Evolutionary conservation across 2,888 invertebrate species (phyloP).

Genomic region (Ophonus ardosiacus): DNA sequence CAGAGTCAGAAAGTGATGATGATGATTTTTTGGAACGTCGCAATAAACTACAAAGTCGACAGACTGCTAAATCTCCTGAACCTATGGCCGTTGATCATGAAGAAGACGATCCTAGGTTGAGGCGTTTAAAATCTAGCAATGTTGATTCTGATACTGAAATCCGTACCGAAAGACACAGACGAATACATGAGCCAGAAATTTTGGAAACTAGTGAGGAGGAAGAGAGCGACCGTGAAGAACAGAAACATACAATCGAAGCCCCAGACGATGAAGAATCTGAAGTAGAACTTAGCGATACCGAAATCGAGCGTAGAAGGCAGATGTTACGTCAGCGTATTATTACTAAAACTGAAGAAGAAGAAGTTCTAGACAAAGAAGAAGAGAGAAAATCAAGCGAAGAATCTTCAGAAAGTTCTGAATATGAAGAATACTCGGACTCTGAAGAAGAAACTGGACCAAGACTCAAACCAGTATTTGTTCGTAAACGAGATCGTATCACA

Average conservation of each 20-base stretch:
- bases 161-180: conserved; percentile 79
- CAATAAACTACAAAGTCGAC: conserved; percentile 71
- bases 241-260: conserved; percentile 74
- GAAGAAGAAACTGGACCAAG: conserved; percentile 95
- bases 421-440: conserved; percentile 92
- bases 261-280: conserved; percentile 83
- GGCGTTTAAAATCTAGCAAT: conserved; percentile 80
- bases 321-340: conserved; percentile 82
- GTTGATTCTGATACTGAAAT: conserved; percentile 77
- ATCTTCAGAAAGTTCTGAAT: conserved; percentile 86
- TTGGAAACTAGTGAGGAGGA: conserved; percentile 81
- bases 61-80: conserved; percentile 71
- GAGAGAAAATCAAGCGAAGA: conserved; percentile 83
- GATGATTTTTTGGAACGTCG: conserved; percentile 89
- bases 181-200: conserved; percentile 84
- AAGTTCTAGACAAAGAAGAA: conserved; percentile 86
- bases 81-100: conserved; percentile 72
- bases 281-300: conserved; percentile 90
- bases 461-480: conserved; percentile 95
- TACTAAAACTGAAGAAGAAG: conserved; percentile 85
- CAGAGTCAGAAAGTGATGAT: conserved; percentile 92
- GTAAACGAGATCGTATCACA: conserved; percentile 95
- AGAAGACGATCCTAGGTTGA: conserved; percentile 89
- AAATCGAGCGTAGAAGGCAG: conserved; percentile 89
- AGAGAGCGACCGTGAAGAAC: conserved; percentile 75